Evolutionary conservation across 2,113 vertebrate genomes (phyloP).

Genomic region (Grallaria varia): DNA sequence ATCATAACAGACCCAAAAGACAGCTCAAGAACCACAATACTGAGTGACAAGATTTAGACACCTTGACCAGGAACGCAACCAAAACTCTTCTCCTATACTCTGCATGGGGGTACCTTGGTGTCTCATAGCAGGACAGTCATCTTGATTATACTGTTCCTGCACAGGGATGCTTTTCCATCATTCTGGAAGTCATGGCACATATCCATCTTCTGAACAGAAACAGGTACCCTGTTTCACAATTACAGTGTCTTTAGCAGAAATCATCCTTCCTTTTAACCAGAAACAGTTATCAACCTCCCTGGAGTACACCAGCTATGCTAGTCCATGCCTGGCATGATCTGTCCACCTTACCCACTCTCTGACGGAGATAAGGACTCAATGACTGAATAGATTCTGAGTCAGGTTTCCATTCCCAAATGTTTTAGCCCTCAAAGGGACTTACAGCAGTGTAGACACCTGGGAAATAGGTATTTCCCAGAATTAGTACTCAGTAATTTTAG

Average conservation of each 20-base stretch:
- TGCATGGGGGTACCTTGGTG: neutral
- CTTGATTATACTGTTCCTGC: neutral
- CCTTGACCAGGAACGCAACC: neutral
- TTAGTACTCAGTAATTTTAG: neutral
- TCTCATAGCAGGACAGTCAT: neutral
- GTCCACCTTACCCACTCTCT: neutral
- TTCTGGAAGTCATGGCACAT: neutral
- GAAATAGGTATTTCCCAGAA: neutral
- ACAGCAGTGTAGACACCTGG: neutral
- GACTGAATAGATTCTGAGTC: neutral
- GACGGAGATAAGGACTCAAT: neutral
- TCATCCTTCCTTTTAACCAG: neutral
- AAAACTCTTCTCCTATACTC: neutral
- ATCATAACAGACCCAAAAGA: neutral
- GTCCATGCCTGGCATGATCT: neutral
- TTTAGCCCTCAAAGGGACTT: neutral
- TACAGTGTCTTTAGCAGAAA: neutral
- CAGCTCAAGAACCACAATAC: neutral
- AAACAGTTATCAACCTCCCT: neutral
- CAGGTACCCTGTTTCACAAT: neutral
- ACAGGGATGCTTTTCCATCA: neutral
- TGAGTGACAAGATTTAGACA: neutral
- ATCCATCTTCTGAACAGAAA: neutral
- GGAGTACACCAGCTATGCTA: neutral
- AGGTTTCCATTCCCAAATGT: neutral